Evolutionary conservation across 1,140 invertebrate genomes (phyloP), one percentile per base, ranked within the genome.

Genomic region (Drosophila dunni): DNA sequence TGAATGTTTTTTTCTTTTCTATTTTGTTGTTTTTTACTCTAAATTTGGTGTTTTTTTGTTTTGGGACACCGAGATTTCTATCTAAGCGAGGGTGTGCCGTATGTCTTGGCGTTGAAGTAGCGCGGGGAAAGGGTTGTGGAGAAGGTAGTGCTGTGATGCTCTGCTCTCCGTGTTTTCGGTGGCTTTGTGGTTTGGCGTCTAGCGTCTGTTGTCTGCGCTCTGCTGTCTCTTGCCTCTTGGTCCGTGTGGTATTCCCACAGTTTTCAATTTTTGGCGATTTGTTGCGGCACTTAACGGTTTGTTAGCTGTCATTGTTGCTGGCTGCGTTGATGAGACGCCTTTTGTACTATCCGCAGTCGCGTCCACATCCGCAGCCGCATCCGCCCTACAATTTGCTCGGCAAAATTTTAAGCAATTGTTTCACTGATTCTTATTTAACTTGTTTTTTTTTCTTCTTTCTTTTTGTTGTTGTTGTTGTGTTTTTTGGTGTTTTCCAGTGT

Each of bases 191-290:
- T 29, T 24, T n/a, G 20, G 67, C 57, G 57, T 60, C 54, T 58
- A 33, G 67, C 57, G 57, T 60, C 54, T 58, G 54, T 44, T 54
- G 54, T 72, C 60, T 50, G 2, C 29, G 48, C 34, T 10, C 44
- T 45, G 53, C 29, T 63, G 74, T 84, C 44, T 50, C 29, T 53
- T n/a, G 17, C 20, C 29, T 62, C 60, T 40, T 17, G 62, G 40
- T 62, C 58, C 48, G 60, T 62, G 50, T 53, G 48, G 62, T 66
- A 84, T 89, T 89, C 84, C 84, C 84, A 89, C 84, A 80, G 85
- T 89, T 89, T 89, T 89, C 78, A 89, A 89, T 89, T 89, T 89
- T 89, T 89, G 84, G 84, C 84, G 78, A 89, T 89, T 89, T 89
- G 84, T 89, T 89, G 84, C 84, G 84, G 84, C 84, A 89, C 84